These are phyloP conservation scores for Decapterus maruadsi DNA, from an alignment of 2,797 vertebrate species.

Conservation along the genomic window DNA sequence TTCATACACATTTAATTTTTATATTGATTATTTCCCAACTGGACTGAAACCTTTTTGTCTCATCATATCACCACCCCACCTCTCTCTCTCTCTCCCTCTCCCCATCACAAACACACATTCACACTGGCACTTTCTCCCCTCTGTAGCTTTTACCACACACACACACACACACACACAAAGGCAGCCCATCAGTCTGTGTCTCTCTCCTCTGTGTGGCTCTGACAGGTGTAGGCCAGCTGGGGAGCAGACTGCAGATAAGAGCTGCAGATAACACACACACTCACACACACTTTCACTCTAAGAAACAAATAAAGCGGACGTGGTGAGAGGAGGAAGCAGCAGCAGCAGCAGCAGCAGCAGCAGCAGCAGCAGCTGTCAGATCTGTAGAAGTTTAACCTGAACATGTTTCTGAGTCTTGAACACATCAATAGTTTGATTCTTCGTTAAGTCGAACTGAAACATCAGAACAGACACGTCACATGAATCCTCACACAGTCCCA, in stretches of 20 bases:
- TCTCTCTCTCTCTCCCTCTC: neutral
- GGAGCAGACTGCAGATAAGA: constrained; percentile 76
- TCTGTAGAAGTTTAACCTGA: constrained; percentile 14
- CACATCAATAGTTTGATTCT: neutral
- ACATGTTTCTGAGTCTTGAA: neutral
- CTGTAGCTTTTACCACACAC: constrained; percentile 10
- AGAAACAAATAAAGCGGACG: constrained; percentile 31
- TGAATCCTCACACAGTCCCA: too few species aligned
- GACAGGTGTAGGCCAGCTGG: constrained; percentile 85
- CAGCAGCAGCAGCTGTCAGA: constrained; percentile 55
- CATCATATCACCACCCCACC: constrained; percentile 6
- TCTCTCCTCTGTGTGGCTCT: constrained; percentile 51
- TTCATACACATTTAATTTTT: too few species aligned
- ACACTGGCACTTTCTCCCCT: constrained; percentile 21
- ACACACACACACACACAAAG: constrained; percentile 22
- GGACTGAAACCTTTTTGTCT: constrained; percentile 23
- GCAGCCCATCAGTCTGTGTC: constrained; percentile 35
- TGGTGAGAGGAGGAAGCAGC: constrained; percentile 37
- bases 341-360: constrained; percentile 59
- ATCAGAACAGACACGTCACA: neutral
- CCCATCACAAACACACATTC: constrained; percentile 3
- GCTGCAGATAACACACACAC: constrained; percentile 73
- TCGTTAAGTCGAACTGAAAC: neutral
- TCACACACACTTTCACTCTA: constrained; percentile 11
- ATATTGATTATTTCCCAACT: neutral